Evolutionary conservation across 2,113 vertebrate species (phyloP), one percentile per base, ranked within the genome.

Genomic region (Sardina pilchardus): DNA sequence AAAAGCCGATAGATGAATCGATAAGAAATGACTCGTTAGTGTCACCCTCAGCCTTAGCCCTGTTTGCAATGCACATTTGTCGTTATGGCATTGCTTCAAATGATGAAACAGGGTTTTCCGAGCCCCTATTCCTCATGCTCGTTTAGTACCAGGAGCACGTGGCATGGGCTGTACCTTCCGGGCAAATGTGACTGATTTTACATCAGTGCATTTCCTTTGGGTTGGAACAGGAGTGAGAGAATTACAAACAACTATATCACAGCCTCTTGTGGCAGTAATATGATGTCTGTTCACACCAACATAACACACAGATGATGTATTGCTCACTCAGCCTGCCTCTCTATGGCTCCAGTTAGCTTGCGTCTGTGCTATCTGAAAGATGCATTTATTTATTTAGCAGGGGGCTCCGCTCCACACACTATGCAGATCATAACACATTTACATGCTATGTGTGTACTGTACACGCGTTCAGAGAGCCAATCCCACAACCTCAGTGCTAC

Each of bases 161-260:
- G 71, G 71, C 71, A 19, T 78, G 30, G 71, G 30, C 71, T 78
- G 3, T 19, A 16, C 71, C 71, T 78, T 14, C 26, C 34, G 30
- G 30, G 71, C 71, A 36, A 78, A 16, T 14, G 30, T 36, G 71
- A 78, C 71, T 17, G 71, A 78, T 78, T 78, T 78, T 36, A 34
- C 71, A 39, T 78, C 30, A 78, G 34, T 78, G 30, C 71, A 78
- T 78, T 78, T 78, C 71, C 30, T 39, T 78, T 78, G 71, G 71
- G 71, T 78, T 39, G 30, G 71, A 78, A 78, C 30, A 78, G 30
- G 34, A 78, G 30, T 36, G 71, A 78, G 71, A 78, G 71, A 78
- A 78, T 78, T 39, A 36, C 71, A 78, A 78, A 36, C 30, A 36
- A 36, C 71, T 78, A 78, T 12, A 78, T 78, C 71, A 36, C 14